Evolutionary conservation across 2,888 invertebrate species (phyloP), one percentile per base, ranked within the genome.

Genomic region (Mythimna albipuncta): DNA sequence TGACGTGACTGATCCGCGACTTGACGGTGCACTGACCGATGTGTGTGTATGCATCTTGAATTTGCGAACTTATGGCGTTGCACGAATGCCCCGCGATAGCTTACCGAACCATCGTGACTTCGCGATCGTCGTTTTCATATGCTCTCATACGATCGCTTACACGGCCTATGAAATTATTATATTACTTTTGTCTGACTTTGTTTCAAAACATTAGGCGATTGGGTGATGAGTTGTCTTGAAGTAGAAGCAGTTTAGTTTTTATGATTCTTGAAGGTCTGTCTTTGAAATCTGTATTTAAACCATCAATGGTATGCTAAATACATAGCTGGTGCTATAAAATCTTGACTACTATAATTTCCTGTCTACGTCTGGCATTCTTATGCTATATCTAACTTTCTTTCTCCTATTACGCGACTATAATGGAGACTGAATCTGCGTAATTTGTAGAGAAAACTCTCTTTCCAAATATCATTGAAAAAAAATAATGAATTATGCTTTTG

Each of bases 311-410:
- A 58, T 58, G 32, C 66, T 58, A 35, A 50, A 73, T 16, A 21
- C 41, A 32, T 65, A 73, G 58, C 73, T 59, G 75, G 75, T 74
- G 75, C 73, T 74, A 75, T 32, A 7, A 67, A 74, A 61, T 67
- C 26, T 32, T n/a, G 26, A n/a, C 9, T 73, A 44, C 26, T 38
- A n/a, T 9, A 44, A 5, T n/a, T 74, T 75, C n/a, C 35, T 16
- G 52, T 26, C 11, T 9, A 38, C 0, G 19, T 73, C 11, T 26
- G 10, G 32, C 16, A 59, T 67, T 67, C 35, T 35, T n/a, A 16
- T 64, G 1, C 38, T 11, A 38, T 38, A 11, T n/a, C 11, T 38
- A 3, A 10, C 19, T n/a, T 11, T 58, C 35, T 38, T 35, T 58
- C 35, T 38, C 38, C 57, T 59, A 38, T n/a, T n/a, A 58, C 19